Evolutionary conservation across 2,797 vertebrate genomes (phyloP), one percentile per base, ranked within the genome.

Genomic region (Echeneis naucrates): DNA sequence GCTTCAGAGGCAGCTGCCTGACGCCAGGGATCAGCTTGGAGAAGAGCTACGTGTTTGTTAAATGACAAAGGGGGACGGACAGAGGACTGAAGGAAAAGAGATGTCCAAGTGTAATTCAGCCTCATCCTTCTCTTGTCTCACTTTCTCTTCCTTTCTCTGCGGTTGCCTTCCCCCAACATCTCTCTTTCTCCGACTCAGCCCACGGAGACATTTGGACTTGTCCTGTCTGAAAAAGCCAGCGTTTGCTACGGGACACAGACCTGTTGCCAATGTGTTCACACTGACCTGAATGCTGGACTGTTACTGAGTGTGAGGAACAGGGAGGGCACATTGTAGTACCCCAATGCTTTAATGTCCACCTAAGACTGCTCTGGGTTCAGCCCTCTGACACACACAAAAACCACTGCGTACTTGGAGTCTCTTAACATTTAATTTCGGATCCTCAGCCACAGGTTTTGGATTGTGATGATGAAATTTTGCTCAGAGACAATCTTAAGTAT

Each of bases 401-500:
- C n/a, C 65, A 66, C 55, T 44, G 57, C 57, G 66, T 32, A 17
- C 32, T 0, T 32, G 71, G 60, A 24, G 47, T 82, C 77, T 74
- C 19, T 42, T 61, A 45, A 45, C 23, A 38, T 67, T 53, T 33
- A 57, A 5, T 62, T 51, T 82, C 71, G 80, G 76, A 72, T 68
- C 59, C 75, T 32, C 44, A 70, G 79, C 60, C 68, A 63, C 56
- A 47, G 47, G 67, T 70, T 75, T 37, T 68, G 66, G 64, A 68
- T 32, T 32, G 24, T 6, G 12, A 42, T 56, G 4, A 5, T 47
- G 57, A 56, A 71, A 32, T 70, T 69, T 69, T 81, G 80, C 82
- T 85, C 80, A 63, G 76, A 87, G 88, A 91, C 88, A 81, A 90
- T 91, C 87, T 69, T 47, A 81, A 62, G 53, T 53, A 38, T 71